Evolutionary conservation across 2,113 vertebrate species (phyloP).

Genomic region (Hydrochoerus hydrochaeris): DNA sequence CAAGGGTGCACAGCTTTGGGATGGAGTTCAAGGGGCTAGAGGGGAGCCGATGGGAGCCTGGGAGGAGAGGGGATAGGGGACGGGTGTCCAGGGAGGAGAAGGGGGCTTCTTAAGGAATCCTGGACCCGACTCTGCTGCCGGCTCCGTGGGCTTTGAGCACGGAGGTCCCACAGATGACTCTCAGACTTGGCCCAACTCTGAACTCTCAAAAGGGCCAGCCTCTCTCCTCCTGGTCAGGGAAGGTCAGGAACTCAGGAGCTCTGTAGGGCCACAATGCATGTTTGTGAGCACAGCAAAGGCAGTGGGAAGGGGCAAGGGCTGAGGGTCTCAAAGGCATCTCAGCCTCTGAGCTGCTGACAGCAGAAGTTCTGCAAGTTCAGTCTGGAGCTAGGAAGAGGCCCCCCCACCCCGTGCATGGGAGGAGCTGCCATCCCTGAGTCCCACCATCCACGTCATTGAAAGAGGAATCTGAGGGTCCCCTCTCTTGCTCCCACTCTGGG

Average conservation of each 20-base stretch:
- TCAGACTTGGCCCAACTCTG: not conserved
- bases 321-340: not conserved
- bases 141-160: not conserved
- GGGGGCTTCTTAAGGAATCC: not conserved
- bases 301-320: not conserved
- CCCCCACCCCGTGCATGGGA: not conserved
- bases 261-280: not conserved
- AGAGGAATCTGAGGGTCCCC: not conserved
- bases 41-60: not conserved
- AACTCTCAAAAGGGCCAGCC: not conserved
- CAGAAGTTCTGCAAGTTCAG: not conserved
- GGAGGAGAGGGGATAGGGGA: too few relatives aligned
- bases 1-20: not conserved
- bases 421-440: conserved; percentile 42
- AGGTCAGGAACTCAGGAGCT: not conserved
- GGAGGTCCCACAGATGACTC: not conserved
- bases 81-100: not conserved
- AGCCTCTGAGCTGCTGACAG: not conserved
- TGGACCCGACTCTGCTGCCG: not conserved
- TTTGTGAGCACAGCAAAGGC: not conserved
- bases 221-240: not conserved
- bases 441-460: conserved; percentile 59
- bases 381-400: not conserved
- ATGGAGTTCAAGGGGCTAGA: not conserved
- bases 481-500: not conserved